Evolutionary conservation across 2,797 vertebrate species (phyloP).

Genomic region (Vireo griseus): DNA sequence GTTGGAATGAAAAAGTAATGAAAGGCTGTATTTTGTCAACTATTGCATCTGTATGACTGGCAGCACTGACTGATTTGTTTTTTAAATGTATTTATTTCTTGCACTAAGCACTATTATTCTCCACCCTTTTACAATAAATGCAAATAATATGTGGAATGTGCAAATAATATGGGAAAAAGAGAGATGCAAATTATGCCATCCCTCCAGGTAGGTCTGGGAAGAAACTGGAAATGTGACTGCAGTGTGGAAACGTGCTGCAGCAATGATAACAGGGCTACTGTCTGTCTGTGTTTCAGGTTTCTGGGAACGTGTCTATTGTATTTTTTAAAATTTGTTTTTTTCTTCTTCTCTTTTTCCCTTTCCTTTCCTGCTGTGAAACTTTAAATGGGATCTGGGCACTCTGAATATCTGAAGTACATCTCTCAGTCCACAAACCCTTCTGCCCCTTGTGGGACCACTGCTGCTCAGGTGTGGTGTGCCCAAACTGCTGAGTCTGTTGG

Average conservation of each 20-base stretch:
- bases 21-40: conserved; percentile 62
- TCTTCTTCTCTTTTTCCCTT: neutral
- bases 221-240: conserved; percentile 47
- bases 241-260: neutral
- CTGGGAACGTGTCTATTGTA: neutral
- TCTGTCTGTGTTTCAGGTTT: neutral
- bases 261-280: neutral
- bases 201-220: conserved; percentile 20
- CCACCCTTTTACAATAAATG: conserved; percentile 35
- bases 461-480: neutral
- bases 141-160: conserved; percentile 56
- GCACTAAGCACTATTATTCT: conserved; percentile 32
- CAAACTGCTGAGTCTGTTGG: neutral
- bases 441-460: neutral
- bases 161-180: conserved; percentile 30
- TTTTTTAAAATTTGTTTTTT: neutral
- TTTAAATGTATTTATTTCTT: conserved; percentile 62
- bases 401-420: neutral
- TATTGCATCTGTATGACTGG: conserved; percentile 60
- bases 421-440: neutral
- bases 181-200: conserved; percentile 42
- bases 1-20: conserved; percentile 61
- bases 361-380: neutral
- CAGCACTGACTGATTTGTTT: conserved; percentile 55
- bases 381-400: neutral